A percentile compares a stretch with the other conserved stretches of the same genome.
phyloP scores from a whole-genome alignment of 23 tunicate genomes.

The Trididemnum nubilum region DNA sequence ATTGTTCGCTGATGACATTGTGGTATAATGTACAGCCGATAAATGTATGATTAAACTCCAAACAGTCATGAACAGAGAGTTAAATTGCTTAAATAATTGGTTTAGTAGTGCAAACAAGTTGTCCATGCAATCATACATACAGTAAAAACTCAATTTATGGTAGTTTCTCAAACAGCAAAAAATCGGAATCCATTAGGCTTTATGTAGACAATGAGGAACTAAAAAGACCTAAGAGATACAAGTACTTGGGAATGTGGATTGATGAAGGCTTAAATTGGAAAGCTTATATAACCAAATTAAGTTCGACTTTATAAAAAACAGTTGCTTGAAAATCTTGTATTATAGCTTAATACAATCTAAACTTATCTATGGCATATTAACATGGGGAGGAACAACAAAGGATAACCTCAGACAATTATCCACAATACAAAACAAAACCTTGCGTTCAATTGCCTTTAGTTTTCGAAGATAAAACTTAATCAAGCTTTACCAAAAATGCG shows the following conservation, averaged over 20 bases:
- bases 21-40: not conserved
- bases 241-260: not conserved
- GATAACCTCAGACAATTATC: not conserved
- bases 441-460: not conserved
- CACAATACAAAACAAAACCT: not conserved
- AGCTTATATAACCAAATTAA: too few species aligned
- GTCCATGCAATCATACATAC: not conserved
- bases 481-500: not conserved
- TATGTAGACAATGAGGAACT: not conserved
- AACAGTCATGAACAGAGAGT: not conserved
- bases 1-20: not conserved
- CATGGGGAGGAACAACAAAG: not conserved
- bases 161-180: not conserved
- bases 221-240: not conserved
- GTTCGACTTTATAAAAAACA: not conserved
- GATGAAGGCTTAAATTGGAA: not conserved
- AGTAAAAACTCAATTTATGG: not conserved
- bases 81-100: not conserved
- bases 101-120: not conserved
- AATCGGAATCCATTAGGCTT: not conserved
- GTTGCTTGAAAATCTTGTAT: not conserved
- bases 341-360: not conserved
- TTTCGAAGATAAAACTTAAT: not conserved
- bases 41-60: not conserved
- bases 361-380: not conserved